Evolutionary conservation across 2,113 vertebrate genomes (phyloP), one percentile per base, ranked within the genome.

Genomic region (Crotalus helleri): DNA sequence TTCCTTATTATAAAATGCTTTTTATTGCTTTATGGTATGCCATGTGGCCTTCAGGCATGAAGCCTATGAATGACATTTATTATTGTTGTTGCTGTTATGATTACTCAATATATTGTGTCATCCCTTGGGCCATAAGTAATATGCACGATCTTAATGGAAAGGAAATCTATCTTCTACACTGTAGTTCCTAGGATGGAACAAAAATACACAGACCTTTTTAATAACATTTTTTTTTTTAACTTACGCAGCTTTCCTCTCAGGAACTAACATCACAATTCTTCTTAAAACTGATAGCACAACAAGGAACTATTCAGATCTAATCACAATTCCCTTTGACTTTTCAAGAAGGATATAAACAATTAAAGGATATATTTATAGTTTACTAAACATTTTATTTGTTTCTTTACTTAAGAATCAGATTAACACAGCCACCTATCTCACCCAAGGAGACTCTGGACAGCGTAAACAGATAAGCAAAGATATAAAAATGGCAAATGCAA

Each of bases 21-120:
- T 94, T 94, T 88, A 51, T 87, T 96, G 39, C 91, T 95, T 93
- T 95, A 55, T 23, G 90, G 64, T 10, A 94, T 92, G 85, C 74
- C 90, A 94, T 93, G 64, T 94, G 26, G 8, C 7, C 93, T 29
- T 64, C 24, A 93, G 29, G 39, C 89, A 57, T 95, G 53, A 54
- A 91, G 91, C 0, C 4, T 93, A 89, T 92, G 93, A 95, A 93
- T 94, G 90, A 93, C 94, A 93, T 95, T 88, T 90, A 93, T 93
- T 88, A 90, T 92, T n/a, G 88, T 89, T 0, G 91, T 91, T 92
- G 91, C 55, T 87, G 53, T 69, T 8, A 89, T 85, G 23, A 89
- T 94, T 92, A 91, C 4, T 92, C 92, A 95, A 94, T 93, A 93
- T 93, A 92, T 24, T 92, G 3, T 92, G 51, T 90, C 93, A 94